Base-by-base conservation (phyloP, 2,797 vertebrate species). In the Notamacropus eugenii region DNA sequence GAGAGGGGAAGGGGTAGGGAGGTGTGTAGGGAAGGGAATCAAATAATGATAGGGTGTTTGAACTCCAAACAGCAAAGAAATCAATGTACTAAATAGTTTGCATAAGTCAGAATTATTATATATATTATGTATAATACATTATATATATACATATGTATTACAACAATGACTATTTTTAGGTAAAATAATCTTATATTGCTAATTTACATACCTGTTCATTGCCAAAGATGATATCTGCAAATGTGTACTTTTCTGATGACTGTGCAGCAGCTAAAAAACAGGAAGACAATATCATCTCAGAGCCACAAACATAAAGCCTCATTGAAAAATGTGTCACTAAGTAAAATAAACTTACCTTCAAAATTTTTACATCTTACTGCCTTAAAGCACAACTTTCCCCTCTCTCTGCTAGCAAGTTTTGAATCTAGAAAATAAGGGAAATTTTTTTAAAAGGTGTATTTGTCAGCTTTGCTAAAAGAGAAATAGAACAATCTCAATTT, bases 151-250 rank as follows among this genome's bases (percentile, higher is more conserved):
- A 52, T 8, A 52, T 52, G 9, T 52, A 52, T 52, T 52, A 52
- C 6, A 9, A 95, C 67, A 90, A 3, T 67, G 14, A 96, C n/a
- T 96, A 90, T 4, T 95, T 92, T 54, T 94, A 96, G 95, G 93
- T 95, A 52, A 96, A 92, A 92, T 5, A 74, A 87, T 54, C 87
- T 6, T 2, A 97, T 0, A 90, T 22, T 4, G 91, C 19, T 40
- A 82, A 57, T 58, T 91, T 96, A 93, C 98, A 67, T 99, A 99
- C 99, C 99, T 99, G 99, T 97, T 99, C 99, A 74, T 98, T 99
- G 98, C 99, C 99, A 97, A 99, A 99, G 97, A 99, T 99, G 93
- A 99, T 99, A 98, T 99, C 99, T 96, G 99, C 99, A 99, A 99
- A 99, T 0, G 99, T 99, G 97, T 99, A 99, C 95, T 99, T 99